Conservation (phyloP, 2,797 vertebrate genomes). For the Discoglossus pictus region DNA sequence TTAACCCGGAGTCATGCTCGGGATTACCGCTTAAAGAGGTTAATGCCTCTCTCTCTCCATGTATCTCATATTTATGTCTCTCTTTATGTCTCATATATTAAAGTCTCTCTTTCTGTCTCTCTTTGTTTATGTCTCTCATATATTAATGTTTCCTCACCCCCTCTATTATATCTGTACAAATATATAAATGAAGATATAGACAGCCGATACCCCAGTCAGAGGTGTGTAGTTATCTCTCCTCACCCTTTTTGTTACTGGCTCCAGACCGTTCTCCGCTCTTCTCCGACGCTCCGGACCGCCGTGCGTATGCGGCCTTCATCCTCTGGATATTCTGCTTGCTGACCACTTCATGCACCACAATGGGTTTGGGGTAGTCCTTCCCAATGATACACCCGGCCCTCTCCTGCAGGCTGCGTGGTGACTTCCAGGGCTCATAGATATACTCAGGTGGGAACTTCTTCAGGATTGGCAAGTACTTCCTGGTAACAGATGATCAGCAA, state of each 20-base stretch:
- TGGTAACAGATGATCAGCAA: conserved; percentile 43
- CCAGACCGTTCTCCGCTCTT: conserved; percentile 21
- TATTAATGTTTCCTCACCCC: no score
- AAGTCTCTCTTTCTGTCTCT: no score
- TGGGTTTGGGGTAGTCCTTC: conserved; percentile 72
- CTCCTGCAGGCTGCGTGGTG: conserved; percentile 68
- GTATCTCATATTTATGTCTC: no score
- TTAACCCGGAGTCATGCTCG: no score
- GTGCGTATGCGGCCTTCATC: conserved; percentile 72
- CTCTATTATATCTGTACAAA: no score
- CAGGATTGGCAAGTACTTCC: conserved; percentile 75
- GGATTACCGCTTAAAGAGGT: no score
- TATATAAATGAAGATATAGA: no score
- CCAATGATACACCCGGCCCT: conserved; percentile 74
- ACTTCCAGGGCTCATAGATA: conserved; percentile 76
- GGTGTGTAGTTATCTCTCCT: no score
- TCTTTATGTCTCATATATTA: no score
- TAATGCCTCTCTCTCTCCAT: no score
- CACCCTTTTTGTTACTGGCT: conserved; percentile 59
- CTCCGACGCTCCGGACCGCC: conserved; percentile 49
- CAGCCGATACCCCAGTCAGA: no score
- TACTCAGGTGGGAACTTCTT: conserved; percentile 70
- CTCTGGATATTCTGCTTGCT: conserved; percentile 71
- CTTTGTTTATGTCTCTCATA: no score
- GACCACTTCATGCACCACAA: conserved; percentile 63